Base-by-base conservation (phyloP, 23 tunicate species). In the Pegea sp. region DNA sequence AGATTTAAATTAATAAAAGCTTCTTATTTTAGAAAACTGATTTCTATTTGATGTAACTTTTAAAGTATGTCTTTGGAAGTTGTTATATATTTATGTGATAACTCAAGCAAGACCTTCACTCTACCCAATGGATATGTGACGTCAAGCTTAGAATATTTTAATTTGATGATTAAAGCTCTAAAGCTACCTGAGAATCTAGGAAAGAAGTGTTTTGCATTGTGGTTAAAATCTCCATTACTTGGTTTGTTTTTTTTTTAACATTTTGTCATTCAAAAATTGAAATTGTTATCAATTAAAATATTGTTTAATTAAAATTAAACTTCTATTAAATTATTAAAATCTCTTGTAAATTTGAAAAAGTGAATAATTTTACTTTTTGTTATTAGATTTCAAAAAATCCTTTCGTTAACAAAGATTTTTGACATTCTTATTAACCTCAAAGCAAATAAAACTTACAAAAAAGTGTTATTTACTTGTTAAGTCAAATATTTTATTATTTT, bases 221-320 rank as follows among this genome's bases (percentile, higher is more conserved):
- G 92, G 92, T 33, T 78, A 22, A 78, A 78, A 53, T 78, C 92
- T 5, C 92, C 92, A 26, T 33, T 78, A 31, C 52, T 78, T 31
- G 92, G 92, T 70, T 57, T 33, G 71, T 48, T 6, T 61, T 18
- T 6, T 6, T 29, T 3, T 62, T 5, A 2, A 16, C 5, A 23
- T 48, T 2, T 2, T 62, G 2, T 7, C 11, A 43, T 8, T 22
- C 30, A 22, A 20, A 32, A 25, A 3, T 13, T 32, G 52, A 16
- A 32, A 23, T 7, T 23, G 19, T 18, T 4, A 50, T 50, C 22
- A n/a, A 52, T 52, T n/a, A 26, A 55, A 24, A 22, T 55, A 19
- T 26, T 55, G 19, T 8, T 55, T 26, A 28, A 55, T 24, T 13
- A 0, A 11, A 56, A n/a, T n/a, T n/a, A n/a, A n/a, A n/a, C n/a